Conservation (phyloP, 2,797 vertebrate species). For the Myotis vivesi region DNA sequence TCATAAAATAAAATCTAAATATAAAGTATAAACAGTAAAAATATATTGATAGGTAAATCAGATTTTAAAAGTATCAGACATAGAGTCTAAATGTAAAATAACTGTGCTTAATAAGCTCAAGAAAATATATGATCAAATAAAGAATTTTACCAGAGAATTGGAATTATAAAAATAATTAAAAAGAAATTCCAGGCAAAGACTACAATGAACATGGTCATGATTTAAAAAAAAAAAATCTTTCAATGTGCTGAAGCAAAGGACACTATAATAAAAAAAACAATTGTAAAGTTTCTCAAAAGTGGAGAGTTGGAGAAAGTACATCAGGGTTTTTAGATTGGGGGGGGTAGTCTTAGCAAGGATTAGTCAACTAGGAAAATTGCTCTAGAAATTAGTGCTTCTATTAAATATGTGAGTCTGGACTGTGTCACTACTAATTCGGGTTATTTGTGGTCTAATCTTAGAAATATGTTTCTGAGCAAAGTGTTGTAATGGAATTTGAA, state of each 20-base stretch:
- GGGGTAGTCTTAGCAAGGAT: background rate
- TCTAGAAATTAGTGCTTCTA: background rate
- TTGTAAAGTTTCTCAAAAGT: background rate
- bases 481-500: background rate
- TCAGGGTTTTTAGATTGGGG: background rate
- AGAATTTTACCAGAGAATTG: background rate
- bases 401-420: background rate
- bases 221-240: background rate
- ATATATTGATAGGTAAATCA: background rate
- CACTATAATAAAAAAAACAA: background rate
- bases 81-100: background rate
- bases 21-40: background rate
- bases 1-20: background rate
- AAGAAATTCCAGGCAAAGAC: background rate
- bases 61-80: background rate
- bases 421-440: background rate
- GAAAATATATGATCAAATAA: background rate
- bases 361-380: background rate
- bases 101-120: background rate
- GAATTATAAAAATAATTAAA: background rate
- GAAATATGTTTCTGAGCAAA: background rate
- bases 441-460: background rate
- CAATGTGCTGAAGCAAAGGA: background rate
- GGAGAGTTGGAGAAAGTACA: background rate
- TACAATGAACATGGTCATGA: background rate